phyloP scores from a whole-genome alignment of 2,888 invertebrate species.

The Caradrina kadenii region DNA sequence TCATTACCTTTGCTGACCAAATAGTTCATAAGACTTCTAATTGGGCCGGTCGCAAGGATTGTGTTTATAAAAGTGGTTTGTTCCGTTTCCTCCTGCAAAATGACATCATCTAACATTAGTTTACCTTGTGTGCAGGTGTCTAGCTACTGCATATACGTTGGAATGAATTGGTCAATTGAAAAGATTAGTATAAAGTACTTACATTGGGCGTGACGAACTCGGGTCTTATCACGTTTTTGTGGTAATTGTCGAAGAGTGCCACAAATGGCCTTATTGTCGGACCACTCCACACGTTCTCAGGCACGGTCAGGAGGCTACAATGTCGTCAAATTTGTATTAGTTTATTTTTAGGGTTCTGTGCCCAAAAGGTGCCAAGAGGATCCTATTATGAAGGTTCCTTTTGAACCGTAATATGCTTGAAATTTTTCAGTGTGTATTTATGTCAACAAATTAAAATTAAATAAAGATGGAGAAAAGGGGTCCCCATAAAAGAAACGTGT shows the following conservation, averaged over 20 bases:
- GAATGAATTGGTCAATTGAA: slow-evolving; percentile 55
- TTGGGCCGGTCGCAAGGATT: slow-evolving; percentile 93
- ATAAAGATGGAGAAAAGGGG: no score
- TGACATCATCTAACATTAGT: slow-evolving; percentile 75
- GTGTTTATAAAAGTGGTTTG: slow-evolving; percentile 93
- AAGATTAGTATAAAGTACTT: slow-evolving; percentile 67
- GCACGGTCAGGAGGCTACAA: slow-evolving; percentile 92
- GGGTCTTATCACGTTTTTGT: slow-evolving; percentile 91
- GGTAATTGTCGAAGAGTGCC: slow-evolving; percentile 94
- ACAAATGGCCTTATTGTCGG: slow-evolving; percentile 93
- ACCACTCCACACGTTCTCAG: slow-evolving; percentile 91
- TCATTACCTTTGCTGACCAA: slow-evolving; percentile 90
- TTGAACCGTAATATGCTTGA: no score
- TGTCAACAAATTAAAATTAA: no score
- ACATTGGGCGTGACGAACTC: slow-evolving; percentile 92
- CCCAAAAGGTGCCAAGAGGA: no score
- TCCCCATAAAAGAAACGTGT: no score
- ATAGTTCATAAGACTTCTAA: slow-evolving; percentile 92
- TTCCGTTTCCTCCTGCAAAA: slow-evolving; percentile 92
- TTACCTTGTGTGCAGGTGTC: slow-evolving; percentile 67
- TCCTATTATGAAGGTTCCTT: no score
- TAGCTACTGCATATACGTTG: slow-evolving; percentile 50
- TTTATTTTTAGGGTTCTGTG: no score
- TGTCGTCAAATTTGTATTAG: slow-evolving; percentile 1
- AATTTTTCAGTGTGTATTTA: no score